These are phyloP conservation scores for Cygnus atratus DNA, from an alignment of 2,113 vertebrate species.

Conservation along the genomic window DNA sequence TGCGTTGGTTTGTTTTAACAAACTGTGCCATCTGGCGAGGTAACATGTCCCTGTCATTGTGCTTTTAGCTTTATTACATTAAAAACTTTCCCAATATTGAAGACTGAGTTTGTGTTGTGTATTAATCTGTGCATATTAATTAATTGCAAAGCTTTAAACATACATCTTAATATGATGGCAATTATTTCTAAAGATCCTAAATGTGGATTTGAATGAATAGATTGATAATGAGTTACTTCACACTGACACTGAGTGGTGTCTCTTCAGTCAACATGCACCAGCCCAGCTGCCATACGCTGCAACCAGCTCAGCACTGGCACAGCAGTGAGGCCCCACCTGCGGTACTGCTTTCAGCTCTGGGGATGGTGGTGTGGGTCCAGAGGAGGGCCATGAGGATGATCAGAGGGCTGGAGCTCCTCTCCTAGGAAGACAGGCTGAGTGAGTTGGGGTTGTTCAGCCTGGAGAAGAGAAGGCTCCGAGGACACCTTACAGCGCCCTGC, in stretches of 20 bases:
- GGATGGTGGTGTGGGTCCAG: background rate
- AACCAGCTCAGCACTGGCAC: background rate
- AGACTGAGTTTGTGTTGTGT: background rate
- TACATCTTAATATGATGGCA: background rate
- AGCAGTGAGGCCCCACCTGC: background rate
- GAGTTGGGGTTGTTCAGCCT: background rate
- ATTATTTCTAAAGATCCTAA: conserved; percentile 6
- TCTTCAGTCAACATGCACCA: background rate
- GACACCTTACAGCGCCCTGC: background rate
- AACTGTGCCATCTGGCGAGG: conserved; percentile 25
- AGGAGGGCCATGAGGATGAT: background rate
- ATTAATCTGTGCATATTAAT: background rate
- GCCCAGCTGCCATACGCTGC: background rate
- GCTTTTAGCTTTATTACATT: background rate
- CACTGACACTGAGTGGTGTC: background rate
- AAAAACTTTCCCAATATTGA: background rate
- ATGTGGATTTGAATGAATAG: background rate
- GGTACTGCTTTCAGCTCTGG: background rate
- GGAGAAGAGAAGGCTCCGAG: background rate
- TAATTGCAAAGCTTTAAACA: background rate
- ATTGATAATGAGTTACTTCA: conserved; percentile 5
- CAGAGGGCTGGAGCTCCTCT: background rate
- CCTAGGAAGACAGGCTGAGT: background rate
- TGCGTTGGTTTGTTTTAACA: conserved; percentile 4
- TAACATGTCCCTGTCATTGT: background rate